A percentile compares a stretch with the other conserved stretches of the same genome.
Conservation (phyloP, 2,888 invertebrate genomes). For the Baronia brevicornis region DNA sequence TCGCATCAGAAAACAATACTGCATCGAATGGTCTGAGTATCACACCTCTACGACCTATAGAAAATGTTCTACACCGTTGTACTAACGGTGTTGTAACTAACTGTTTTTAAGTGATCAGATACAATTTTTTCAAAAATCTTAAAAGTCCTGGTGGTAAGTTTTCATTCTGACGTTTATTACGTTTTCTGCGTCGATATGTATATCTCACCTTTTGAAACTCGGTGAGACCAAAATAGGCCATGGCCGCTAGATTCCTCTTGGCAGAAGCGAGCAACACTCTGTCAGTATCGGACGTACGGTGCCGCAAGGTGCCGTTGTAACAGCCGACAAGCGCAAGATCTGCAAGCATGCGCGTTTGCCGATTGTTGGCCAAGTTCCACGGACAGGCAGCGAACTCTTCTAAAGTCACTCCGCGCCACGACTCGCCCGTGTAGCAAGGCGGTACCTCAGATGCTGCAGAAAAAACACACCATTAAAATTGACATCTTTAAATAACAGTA, state of each 20-base stretch:
- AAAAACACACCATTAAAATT: too few relatives aligned
- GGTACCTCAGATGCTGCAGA: slow-evolving; percentile 84
- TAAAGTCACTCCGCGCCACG: slow-evolving; percentile 92
- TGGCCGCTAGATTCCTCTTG: slow-evolving; percentile 93
- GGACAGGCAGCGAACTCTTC: slow-evolving; percentile 94
- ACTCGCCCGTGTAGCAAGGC: slow-evolving; percentile 84
- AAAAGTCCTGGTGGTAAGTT: too few relatives aligned
- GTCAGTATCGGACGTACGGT: slow-evolving; percentile 81
- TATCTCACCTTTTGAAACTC: slow-evolving; percentile 89
- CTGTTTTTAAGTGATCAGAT: too few relatives aligned
- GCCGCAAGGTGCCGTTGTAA: slow-evolving; percentile 90
- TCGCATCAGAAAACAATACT: too few relatives aligned
- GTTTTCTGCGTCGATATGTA: too few relatives aligned
- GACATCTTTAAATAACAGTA: too few relatives aligned
- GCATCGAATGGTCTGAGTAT: too few relatives aligned
- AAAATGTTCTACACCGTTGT: too few relatives aligned
- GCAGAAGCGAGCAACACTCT: slow-evolving; percentile 94
- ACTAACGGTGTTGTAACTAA: background rate
- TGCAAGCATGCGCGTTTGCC: slow-evolving; percentile 98
- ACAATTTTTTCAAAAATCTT: too few relatives aligned
- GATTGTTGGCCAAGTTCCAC: slow-evolving; percentile 95
- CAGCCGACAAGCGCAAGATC: slow-evolving; percentile 96
- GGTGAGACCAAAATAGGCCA: slow-evolving; percentile 98
- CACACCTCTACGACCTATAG: too few relatives aligned
- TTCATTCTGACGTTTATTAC: too few relatives aligned